Evolutionary conservation across 1,140 invertebrate genomes (phyloP), one percentile per base, ranked within the genome.

Genomic region (Andrena cerasifolii): DNA sequence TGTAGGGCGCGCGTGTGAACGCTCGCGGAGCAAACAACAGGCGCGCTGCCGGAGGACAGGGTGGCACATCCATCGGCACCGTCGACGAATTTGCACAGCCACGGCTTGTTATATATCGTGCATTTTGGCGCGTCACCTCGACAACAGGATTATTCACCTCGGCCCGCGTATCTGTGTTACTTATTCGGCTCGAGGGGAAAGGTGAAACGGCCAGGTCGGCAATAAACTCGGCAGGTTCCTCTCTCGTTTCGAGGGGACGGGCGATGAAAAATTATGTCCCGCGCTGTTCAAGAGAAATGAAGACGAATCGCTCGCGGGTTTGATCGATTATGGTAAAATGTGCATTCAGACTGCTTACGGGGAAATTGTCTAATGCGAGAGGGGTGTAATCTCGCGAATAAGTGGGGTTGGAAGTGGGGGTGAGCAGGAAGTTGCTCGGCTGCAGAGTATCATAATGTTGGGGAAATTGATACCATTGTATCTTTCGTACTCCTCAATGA

Each of bases 101-200:
- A 53, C n/a, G 62, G n/a, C 45, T 76, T 76, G 78, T 76, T 71
- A 76, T 51, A 61, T n/a, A n/a, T n/a, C n/a, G n/a, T 53, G 56
- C 63, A 79, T 53, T 54, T 36, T 45, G 61, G 45, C 40, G 40
- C 65, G 43, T 54, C 53, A 56, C 14, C 61, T 68, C n/a, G 66
- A 75, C 71, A 62, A 76, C 36, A 18, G 72, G 36, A 76, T 79
- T 79, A 76, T 14, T 56, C 24, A n/a, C 5, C 58, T 56, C 16
- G 6, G 1, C 14, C 3, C 43, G 40, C 47, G 45, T 28, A 61
- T 53, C 62, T 54, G 36, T 79, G 76, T 76, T 54, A 14, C 72
- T 76, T 68, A 51, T 14, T 28, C 76, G 36, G 45, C 56, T 0
- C 33, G 18, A 18, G 7, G 24, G 40, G 21, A 59, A 80, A 65